These are phyloP conservation scores for Poeciliopsis paucimaculata DNA, from an alignment of 2,797 vertebrate species.

Conservation along the genomic window DNA sequence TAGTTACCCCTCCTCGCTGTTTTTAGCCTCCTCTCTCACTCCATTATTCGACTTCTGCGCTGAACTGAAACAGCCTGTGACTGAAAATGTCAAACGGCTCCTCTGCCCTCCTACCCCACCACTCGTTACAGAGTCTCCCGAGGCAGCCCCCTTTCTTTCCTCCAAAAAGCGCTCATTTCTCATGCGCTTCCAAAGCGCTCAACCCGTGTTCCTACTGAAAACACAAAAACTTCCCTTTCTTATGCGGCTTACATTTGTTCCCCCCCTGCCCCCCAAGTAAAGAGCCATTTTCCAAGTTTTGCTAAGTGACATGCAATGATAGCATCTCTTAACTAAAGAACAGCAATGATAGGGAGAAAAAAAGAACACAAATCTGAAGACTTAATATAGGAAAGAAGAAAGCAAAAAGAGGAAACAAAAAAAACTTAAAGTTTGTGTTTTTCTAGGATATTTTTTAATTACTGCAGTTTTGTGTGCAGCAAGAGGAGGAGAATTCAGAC, in stretches of 20 bases:
- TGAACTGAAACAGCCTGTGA: constrained; percentile 52
- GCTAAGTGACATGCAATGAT: constrained; percentile 16
- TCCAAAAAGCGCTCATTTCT: constrained; percentile 47
- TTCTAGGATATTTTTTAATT: constrained; percentile 28
- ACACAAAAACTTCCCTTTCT: constrained; percentile 40
- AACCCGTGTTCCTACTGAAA: constrained; percentile 32
- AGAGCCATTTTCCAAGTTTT: constrained; percentile 10
- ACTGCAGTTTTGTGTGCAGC: constrained; percentile 13
- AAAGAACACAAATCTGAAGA: constrained; percentile 35
- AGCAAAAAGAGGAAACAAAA: not conserved
- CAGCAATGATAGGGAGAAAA: not conserved
- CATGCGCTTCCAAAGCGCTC: constrained; percentile 30
- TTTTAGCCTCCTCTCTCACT: constrained; percentile 7
- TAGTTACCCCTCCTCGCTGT: not conserved
- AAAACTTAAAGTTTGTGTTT: constrained; percentile 15
- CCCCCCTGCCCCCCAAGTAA: not conserved
- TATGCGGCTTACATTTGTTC: constrained; percentile 19
- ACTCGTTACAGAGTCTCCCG: constrained; percentile 60
- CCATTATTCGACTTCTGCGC: constrained; percentile 27
- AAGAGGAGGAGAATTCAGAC: constrained; percentile 30
- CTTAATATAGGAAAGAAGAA: constrained; percentile 47
- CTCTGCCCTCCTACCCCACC: constrained; percentile 17
- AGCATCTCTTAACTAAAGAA: constrained; percentile 12
- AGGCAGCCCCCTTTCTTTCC: constrained; percentile 34
- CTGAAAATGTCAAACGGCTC: constrained; percentile 57